These are phyloP conservation scores for Diorhabda carinulata DNA, from an alignment of 1,140 invertebrate genomes.

Conservation along the genomic window DNA sequence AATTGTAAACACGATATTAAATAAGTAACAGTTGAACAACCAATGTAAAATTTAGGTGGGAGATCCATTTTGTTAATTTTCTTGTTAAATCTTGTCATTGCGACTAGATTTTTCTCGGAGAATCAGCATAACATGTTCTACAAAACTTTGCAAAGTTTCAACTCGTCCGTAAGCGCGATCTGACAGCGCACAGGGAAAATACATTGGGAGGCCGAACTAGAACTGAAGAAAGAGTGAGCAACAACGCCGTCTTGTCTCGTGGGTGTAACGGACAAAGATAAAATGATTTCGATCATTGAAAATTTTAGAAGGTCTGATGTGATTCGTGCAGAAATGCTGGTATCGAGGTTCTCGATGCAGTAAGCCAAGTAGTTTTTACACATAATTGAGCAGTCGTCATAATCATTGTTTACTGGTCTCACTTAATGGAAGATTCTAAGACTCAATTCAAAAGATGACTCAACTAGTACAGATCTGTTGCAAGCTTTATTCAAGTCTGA, in stretches of 20 bases:
- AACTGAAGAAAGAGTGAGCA: not conserved
- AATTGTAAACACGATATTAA: slow-evolving; percentile 15
- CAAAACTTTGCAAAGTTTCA: slow-evolving; percentile 9
- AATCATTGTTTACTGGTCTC: no score
- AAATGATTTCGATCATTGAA: not conserved
- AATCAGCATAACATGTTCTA: slow-evolving; percentile 3
- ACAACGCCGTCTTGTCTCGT: not conserved
- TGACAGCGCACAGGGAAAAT: slow-evolving; percentile 3
- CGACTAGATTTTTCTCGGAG: not conserved
- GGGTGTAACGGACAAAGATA: not conserved
- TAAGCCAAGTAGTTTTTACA: not conserved
- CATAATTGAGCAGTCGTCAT: no score
- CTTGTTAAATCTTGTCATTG: slow-evolving; percentile 18
- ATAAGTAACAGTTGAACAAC: slow-evolving; percentile 6
- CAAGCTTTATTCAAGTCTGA: not conserved
- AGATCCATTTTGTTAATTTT: slow-evolving; percentile 23
- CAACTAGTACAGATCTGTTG: not conserved
- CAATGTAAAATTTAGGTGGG: slow-evolving; percentile 7
- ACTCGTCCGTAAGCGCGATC: slow-evolving; percentile 8
- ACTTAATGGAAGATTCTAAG: no score
- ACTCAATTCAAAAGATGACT: not conserved
- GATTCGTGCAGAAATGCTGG: not conserved
- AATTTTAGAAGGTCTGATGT: not conserved
- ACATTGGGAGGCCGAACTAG: not conserved
- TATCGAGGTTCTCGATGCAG: not conserved